Evolutionary conservation across 2,888 invertebrate species (phyloP).

Genomic region (Glyphotaelius pellucidus): DNA sequence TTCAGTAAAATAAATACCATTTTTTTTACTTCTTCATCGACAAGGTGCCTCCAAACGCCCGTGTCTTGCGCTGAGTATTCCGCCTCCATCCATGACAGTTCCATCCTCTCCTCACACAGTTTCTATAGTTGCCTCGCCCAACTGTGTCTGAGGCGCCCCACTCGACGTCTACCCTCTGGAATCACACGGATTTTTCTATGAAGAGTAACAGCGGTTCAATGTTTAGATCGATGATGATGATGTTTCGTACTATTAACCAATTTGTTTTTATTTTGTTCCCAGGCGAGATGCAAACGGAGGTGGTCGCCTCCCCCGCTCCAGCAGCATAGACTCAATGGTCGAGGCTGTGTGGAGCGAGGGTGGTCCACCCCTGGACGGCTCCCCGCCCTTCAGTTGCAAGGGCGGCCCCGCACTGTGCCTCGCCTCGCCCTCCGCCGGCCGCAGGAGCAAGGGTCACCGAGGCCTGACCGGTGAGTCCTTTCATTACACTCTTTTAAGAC

Average conservation of each 20-base stretch:
- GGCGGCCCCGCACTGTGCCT: constrained; percentile 72
- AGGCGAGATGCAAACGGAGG: constrained; percentile 74
- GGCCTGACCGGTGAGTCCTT: constrained; percentile 83
- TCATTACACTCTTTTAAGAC: neutral
- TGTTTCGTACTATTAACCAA: neutral
- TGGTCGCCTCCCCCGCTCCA: constrained; percentile 82
- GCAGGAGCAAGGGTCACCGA: constrained; percentile 86
- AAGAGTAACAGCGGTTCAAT: too few species aligned
- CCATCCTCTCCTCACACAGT: too few species aligned
- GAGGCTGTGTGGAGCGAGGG: constrained; percentile 82
- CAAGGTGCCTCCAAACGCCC: too few species aligned
- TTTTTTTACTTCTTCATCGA: too few species aligned
- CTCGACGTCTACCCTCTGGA: too few species aligned
- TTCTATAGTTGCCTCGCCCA: too few species aligned
- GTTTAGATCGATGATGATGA: too few species aligned
- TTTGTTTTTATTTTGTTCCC: constrained; percentile 27
- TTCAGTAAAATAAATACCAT: neutral
- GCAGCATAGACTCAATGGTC: constrained; percentile 88
- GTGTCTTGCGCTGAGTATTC: too few species aligned
- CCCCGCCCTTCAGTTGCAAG: constrained; percentile 68
- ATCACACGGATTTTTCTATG: too few species aligned
- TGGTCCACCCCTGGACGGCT: constrained; percentile 70
- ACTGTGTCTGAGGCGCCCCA: too few species aligned
- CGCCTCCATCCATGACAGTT: too few species aligned
- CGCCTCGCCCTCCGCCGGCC: constrained; percentile 84